Percentiles rank a stretch among this genome's conserved stretches.
Conservation (phyloP, 2,113 vertebrate genomes). For the western clawed frog (Xenopus tropicalis) region UCB_Xtro_10.0 CM004445.2:111676001-111676500, state of each 20-base stretch:
- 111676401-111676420: no score
- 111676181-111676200: background rate
- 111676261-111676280: background rate
- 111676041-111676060: no score
- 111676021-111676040: no score
- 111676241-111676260: constrained; percentile 11
- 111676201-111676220: constrained; percentile 13
- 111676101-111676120: background rate
- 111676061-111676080: no score
- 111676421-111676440: no score
- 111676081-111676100: background rate
- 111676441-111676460: no score
- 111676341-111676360: background rate
- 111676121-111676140: background rate
- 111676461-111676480: no score
- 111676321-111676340: background rate
- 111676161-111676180: background rate
- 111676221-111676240: constrained; percentile 29
- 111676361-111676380: no score
- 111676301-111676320: constrained; percentile 5
- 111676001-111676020: no score
- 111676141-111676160: background rate
- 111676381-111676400: no score
- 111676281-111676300: constrained; percentile 13
- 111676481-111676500: no score